Evolutionary conservation across 2,888 invertebrate genomes (phyloP).

Genomic region (Cheilosia urbana): DNA sequence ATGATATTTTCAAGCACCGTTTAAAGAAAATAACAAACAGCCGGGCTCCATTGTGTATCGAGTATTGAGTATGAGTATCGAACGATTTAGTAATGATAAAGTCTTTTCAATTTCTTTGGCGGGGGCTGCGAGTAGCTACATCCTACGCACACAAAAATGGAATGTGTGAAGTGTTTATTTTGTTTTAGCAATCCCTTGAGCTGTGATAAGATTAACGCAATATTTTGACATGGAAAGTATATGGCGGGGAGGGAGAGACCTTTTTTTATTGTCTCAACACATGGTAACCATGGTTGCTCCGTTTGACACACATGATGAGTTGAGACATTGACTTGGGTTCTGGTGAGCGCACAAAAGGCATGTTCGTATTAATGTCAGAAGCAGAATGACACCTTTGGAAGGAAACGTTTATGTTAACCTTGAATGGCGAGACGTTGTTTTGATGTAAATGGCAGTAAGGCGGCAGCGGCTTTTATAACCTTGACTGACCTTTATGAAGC

Average conservation of each 20-base stretch:
- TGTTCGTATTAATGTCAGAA: too few species aligned
- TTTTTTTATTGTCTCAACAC: neutral
- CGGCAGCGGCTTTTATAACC: too few species aligned
- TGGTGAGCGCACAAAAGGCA: too few species aligned
- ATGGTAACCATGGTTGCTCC: neutral
- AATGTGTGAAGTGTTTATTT: constrained; percentile 4
- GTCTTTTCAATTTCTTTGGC: neutral
- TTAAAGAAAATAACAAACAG: constrained; percentile 20
- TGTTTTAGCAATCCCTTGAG: neutral
- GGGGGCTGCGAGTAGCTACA: neutral
- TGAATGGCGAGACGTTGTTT: too few species aligned
- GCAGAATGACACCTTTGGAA: too few species aligned
- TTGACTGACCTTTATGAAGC: too few species aligned
- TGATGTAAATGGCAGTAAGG: too few species aligned
- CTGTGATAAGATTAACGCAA: neutral
- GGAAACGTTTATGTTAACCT: too few species aligned
- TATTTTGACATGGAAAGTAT: neutral
- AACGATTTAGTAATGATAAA: constrained; percentile 14
- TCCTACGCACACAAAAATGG: neutral
- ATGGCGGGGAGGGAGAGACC: too few species aligned
- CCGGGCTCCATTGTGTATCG: constrained; percentile 3
- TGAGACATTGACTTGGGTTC: too few species aligned
- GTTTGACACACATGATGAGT: neutral
- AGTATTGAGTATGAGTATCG: too few species aligned
- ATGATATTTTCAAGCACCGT: neutral